These are phyloP conservation scores for Dicranocentrus wangi DNA, from an alignment of 2,888 invertebrate species.

Conservation along the genomic window DNA sequence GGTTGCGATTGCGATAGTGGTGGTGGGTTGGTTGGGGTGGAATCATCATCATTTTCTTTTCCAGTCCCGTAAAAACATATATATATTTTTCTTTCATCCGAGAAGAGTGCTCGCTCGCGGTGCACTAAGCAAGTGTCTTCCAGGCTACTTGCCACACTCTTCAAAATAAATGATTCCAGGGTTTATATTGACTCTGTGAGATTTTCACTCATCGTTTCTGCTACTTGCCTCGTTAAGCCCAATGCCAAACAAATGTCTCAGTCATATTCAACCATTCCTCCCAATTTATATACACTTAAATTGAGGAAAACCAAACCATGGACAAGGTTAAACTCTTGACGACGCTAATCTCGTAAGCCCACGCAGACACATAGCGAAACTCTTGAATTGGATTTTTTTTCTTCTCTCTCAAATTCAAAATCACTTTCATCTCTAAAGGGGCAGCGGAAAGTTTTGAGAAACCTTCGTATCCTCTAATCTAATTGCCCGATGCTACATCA, in stretches of 20 bases:
- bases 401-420: slow-evolving; percentile 21
- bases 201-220: slow-evolving; percentile 15
- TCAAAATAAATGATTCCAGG: slow-evolving; percentile 17
- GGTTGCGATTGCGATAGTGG: too few relatives aligned
- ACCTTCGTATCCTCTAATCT: slow-evolving; percentile 53
- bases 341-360: background rate
- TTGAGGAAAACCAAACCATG: background rate
- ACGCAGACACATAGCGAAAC: background rate
- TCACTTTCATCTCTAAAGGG: slow-evolving; percentile 30
- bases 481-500: slow-evolving; percentile 34
- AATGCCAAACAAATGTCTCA: slow-evolving; percentile 25
- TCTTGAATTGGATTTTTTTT: slow-evolving; percentile 15
- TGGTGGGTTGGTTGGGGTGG: too few relatives aligned
- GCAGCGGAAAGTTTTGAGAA: slow-evolving; percentile 12
- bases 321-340: background rate
- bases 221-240: slow-evolving; percentile 21
- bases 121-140: too few relatives aligned
- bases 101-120: too few relatives aligned
- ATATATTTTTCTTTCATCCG: too few relatives aligned
- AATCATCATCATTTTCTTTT: too few relatives aligned
- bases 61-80: too few relatives aligned
- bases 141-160: too few relatives aligned
- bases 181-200: slow-evolving; percentile 27
- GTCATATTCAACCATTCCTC: slow-evolving; percentile 10
- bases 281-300: background rate